Conservation (phyloP, 2,113 vertebrate species). For the Mobula birostris region DNA sequence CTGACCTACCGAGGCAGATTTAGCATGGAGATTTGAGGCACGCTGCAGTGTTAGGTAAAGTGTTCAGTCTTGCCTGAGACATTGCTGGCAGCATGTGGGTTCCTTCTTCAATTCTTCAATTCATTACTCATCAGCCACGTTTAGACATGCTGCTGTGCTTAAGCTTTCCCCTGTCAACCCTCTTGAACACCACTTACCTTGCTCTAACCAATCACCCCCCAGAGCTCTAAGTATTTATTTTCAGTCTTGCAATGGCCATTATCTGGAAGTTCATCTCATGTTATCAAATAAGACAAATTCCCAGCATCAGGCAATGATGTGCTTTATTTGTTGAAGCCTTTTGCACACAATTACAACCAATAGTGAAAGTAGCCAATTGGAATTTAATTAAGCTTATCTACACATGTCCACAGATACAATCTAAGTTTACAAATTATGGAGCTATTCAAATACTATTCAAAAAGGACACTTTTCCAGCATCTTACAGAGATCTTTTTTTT, state of each 20-base stretch:
- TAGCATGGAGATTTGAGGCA: no score
- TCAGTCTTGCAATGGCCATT: not conserved
- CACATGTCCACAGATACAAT: not conserved
- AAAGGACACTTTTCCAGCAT: not conserved
- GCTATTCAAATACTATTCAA: not conserved
- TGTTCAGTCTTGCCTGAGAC: no score
- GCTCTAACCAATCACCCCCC: no score
- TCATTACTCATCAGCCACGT: no score
- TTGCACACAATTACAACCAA: not conserved
- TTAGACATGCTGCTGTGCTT: no score
- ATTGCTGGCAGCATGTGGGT: no score
- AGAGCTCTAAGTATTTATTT: not conserved
- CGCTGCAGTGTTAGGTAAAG: no score
- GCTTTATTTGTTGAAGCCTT: not conserved
- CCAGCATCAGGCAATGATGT: not conserved
- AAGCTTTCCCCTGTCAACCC: no score
- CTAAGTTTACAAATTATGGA: not conserved
- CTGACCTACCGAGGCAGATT: no score
- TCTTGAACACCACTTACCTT: no score
- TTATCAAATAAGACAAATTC: not conserved
- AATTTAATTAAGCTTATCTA: not conserved
- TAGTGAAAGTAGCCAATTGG: not conserved
- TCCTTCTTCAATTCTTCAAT: no score
- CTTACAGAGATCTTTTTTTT: not conserved
- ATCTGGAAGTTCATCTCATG: not conserved